These are phyloP conservation scores for Alexandromys fortis DNA, from an alignment of 2,113 vertebrate species.

Conservation along the genomic window DNA sequence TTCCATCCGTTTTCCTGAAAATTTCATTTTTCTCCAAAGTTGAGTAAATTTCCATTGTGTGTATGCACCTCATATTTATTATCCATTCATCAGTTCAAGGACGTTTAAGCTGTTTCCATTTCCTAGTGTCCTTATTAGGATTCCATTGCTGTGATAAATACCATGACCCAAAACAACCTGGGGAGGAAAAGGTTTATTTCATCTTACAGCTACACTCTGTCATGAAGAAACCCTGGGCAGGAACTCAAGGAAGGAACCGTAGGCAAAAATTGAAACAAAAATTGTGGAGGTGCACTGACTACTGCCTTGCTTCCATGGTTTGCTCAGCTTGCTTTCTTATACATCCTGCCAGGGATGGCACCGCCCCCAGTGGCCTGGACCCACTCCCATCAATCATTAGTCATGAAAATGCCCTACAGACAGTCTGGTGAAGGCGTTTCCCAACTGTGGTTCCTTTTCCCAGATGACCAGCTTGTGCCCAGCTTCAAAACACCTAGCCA, in stretches of 20 bases:
- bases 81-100: neutral
- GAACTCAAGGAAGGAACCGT: neutral
- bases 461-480: neutral
- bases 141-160: neutral
- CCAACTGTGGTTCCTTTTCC: neutral
- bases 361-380: no score
- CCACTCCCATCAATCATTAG: neutral
- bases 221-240: neutral
- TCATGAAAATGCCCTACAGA: neutral
- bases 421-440: neutral
- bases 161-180: neutral
- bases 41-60: neutral
- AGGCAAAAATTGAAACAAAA: neutral
- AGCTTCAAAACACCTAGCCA: neutral
- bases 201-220: neutral
- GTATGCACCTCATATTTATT: neutral
- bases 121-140: neutral
- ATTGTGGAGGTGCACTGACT: neutral
- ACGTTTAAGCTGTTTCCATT: neutral
- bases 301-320: neutral
- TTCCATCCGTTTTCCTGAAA: neutral
- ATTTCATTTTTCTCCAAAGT: neutral
- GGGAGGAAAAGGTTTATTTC: neutral
- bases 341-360: neutral
- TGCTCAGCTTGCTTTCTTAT: neutral